A percentile compares a stretch with the other conserved stretches of the same genome.
These are phyloP conservation scores for Hycleus phaleratus DNA, from an alignment of 1,140 invertebrate genomes.

Conservation along the genomic window DNA sequence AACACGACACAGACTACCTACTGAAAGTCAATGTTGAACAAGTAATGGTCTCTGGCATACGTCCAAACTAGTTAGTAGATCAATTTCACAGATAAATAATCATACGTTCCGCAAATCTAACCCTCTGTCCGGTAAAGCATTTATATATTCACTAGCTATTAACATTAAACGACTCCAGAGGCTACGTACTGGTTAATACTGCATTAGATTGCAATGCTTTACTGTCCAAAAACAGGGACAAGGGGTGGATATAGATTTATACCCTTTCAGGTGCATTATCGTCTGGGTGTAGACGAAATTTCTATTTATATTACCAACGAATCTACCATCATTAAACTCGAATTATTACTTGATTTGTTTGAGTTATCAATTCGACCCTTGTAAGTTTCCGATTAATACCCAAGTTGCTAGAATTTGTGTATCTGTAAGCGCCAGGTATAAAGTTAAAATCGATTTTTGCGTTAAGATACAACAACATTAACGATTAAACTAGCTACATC, in stretches of 20 bases:
- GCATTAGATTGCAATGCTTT: constrained; percentile 4
- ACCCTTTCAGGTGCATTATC: constrained; percentile 11
- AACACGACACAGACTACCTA: too few species aligned
- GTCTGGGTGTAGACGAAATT: background rate
- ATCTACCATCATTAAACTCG: constrained; percentile 3
- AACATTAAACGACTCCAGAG: constrained; percentile 14
- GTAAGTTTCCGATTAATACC: too few species aligned
- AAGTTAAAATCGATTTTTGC: too few species aligned
- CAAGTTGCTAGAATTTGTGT: too few species aligned
- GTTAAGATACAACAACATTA: too few species aligned
- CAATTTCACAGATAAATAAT: constrained; percentile 16
- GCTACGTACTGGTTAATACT: constrained; percentile 8
- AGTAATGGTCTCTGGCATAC: constrained; percentile 10
- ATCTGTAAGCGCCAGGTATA: too few species aligned
- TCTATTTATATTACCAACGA: constrained; percentile 4
- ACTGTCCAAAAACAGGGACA: background rate
- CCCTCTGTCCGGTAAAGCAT: background rate
- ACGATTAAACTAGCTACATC: too few species aligned
- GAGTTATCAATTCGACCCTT: constrained; percentile 6
- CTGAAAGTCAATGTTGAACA: background rate
- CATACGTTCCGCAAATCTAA: constrained; percentile 10
- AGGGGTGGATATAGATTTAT: constrained; percentile 11
- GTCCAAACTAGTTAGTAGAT: constrained; percentile 15
- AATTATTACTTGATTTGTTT: constrained; percentile 13
- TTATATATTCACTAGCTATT: constrained; percentile 15